phyloP scores from a whole-genome alignment of 2,113 vertebrate genomes.

The Ochotona curzoniae region DNA sequence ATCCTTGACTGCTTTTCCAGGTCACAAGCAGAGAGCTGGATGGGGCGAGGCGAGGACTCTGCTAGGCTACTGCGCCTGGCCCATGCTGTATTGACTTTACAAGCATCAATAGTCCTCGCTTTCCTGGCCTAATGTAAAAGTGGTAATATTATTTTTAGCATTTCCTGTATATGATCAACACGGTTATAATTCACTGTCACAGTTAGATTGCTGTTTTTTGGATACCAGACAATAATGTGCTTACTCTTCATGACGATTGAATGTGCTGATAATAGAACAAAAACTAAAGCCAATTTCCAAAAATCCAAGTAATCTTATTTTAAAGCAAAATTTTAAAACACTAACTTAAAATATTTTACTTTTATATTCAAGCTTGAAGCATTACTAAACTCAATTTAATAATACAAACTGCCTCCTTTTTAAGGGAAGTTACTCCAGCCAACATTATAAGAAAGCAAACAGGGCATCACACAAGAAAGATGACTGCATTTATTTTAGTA shows the following conservation, averaged over 20 bases:
- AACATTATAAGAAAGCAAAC: slow-evolving; percentile 41
- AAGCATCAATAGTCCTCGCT: neutral
- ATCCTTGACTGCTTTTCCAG: too few relatives aligned
- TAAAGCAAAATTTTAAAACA: slow-evolving; percentile 41
- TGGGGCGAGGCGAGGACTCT: too few relatives aligned
- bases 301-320: slow-evolving; percentile 2
- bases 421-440: slow-evolving; percentile 42
- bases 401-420: slow-evolving; percentile 52
- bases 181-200: neutral
- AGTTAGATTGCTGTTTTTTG: neutral
- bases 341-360: slow-evolving; percentile 14
- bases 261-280: neutral
- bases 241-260: neutral
- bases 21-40: too few relatives aligned
- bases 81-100: neutral
- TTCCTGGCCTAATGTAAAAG: neutral
- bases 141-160: neutral
- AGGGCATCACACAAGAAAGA: slow-evolving; percentile 53
- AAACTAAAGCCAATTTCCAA: neutral
- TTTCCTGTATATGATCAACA: neutral
- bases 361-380: neutral
- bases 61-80: too few relatives aligned
- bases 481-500: slow-evolving; percentile 64
- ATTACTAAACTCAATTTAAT: slow-evolving; percentile 64
- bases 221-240: neutral